Evolutionary conservation across 2,797 vertebrate genomes (phyloP).

Genomic region (Danionella dracula): DNA sequence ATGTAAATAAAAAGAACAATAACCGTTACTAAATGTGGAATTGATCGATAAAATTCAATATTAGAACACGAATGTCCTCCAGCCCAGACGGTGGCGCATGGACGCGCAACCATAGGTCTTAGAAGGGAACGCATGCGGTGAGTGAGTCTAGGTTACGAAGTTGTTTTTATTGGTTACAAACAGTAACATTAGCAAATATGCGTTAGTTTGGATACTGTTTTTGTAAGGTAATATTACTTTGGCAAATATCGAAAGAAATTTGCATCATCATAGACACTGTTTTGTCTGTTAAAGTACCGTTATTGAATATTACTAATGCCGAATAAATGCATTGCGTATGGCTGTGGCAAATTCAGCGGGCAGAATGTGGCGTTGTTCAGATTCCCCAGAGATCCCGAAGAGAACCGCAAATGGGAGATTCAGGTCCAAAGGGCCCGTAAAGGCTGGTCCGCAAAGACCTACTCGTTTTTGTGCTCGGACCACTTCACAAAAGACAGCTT

Average conservation of each 20-base stretch:
- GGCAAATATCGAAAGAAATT: too few species aligned
- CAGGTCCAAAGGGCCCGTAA: conserved; percentile 67
- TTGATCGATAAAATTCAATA: too few species aligned
- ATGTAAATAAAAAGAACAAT: too few species aligned
- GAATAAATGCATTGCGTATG: conserved; percentile 67
- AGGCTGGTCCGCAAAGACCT: conserved; percentile 60
- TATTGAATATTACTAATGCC: conserved; percentile 52
- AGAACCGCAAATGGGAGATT: conserved; percentile 71
- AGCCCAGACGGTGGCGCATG: neutral
- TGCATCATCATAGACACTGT: too few species aligned
- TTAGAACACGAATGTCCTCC: neutral
- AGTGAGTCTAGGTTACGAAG: too few species aligned
- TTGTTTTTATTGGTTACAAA: too few species aligned
- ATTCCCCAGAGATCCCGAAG: conserved; percentile 65
- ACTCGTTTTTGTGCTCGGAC: conserved; percentile 67
- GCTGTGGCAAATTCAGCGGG: conserved; percentile 65
- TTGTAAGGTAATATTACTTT: neutral
- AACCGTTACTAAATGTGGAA: too few species aligned
- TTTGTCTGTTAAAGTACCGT: too few species aligned
- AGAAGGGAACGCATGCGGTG: neutral
- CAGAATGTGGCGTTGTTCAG: conserved; percentile 63
- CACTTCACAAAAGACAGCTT: conserved; percentile 74
- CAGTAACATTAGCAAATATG: too few species aligned
- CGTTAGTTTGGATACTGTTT: too few species aligned
- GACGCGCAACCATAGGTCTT: too few species aligned